Evolutionary conservation across 2,797 vertebrate species (phyloP).

Genomic region (Rhinella marina): DNA sequence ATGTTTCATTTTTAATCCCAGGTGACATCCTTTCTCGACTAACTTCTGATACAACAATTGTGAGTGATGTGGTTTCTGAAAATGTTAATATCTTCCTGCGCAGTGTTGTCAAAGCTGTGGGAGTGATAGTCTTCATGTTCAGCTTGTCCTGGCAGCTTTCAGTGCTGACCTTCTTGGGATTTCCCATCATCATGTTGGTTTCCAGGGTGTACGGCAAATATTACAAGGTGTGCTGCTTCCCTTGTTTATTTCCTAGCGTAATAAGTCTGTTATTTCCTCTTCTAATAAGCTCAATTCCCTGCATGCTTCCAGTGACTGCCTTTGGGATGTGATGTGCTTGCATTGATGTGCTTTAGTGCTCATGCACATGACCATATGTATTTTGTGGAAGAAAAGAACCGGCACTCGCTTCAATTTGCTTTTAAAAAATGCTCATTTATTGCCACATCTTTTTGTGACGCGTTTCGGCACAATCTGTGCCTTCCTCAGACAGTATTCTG

Average conservation of each 20-base stretch:
- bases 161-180: slow-evolving; percentile 89
- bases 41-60: slow-evolving; percentile 93
- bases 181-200: slow-evolving; percentile 89
- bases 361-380: too few relatives aligned
- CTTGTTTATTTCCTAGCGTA: neutral
- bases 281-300: too few relatives aligned
- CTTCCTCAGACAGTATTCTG: too few relatives aligned
- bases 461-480: too few relatives aligned
- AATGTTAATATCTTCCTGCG: slow-evolving; percentile 92
- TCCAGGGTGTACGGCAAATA: slow-evolving; percentile 90
- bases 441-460: too few relatives aligned
- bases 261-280: neutral
- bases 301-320: too few relatives aligned
- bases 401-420: too few relatives aligned
- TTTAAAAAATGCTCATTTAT: too few relatives aligned
- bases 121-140: slow-evolving; percentile 92
- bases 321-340: too few relatives aligned
- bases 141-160: slow-evolving; percentile 93
- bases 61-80: slow-evolving; percentile 93
- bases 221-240: slow-evolving; percentile 84
- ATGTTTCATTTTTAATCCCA: slow-evolving; percentile 66
- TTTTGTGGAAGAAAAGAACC: too few relatives aligned
- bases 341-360: too few relatives aligned
- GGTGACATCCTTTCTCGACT: slow-evolving; percentile 94
- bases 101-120: slow-evolving; percentile 82